Evolutionary conservation across 2,113 vertebrate species (phyloP).

Genomic region (Eidolon helvum): DNA sequence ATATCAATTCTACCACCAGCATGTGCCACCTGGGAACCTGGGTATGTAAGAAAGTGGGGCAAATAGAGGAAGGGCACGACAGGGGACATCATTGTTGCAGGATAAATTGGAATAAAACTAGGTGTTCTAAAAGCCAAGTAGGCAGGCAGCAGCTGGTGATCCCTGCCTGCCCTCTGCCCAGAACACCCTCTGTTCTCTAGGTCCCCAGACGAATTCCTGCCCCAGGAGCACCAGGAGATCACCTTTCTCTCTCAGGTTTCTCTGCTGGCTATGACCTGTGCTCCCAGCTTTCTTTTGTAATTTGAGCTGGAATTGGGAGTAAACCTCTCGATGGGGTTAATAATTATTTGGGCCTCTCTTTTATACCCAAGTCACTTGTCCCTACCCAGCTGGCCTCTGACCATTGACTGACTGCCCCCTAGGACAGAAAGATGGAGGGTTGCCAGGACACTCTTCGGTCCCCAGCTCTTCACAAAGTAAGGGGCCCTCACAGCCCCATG

Average conservation of each 20-base stretch:
- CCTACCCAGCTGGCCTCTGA: neutral
- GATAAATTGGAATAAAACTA: neutral
- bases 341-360: neutral
- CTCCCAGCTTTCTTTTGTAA: slow-evolving; percentile 24
- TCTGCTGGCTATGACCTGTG: neutral
- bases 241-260: slow-evolving; percentile 28
- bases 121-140: neutral
- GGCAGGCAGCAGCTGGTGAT: neutral
- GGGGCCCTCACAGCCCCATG: neutral
- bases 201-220: neutral
- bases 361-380: neutral
- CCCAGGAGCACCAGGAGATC: neutral
- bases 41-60: no score
- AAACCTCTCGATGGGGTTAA: neutral
- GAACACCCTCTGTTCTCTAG: neutral
- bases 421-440: neutral
- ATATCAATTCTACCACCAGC: neutral
- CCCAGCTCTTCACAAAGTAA: neutral
- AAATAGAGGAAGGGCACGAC: neutral
- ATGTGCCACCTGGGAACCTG: neutral
- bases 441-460: neutral
- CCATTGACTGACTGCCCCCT: neutral
- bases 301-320: slow-evolving; percentile 3
- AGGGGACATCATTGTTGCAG: neutral
- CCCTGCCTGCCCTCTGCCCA: neutral